These are phyloP conservation scores for Enoplosus armatus DNA, from an alignment of 2,797 vertebrate species.

Conservation along the genomic window DNA sequence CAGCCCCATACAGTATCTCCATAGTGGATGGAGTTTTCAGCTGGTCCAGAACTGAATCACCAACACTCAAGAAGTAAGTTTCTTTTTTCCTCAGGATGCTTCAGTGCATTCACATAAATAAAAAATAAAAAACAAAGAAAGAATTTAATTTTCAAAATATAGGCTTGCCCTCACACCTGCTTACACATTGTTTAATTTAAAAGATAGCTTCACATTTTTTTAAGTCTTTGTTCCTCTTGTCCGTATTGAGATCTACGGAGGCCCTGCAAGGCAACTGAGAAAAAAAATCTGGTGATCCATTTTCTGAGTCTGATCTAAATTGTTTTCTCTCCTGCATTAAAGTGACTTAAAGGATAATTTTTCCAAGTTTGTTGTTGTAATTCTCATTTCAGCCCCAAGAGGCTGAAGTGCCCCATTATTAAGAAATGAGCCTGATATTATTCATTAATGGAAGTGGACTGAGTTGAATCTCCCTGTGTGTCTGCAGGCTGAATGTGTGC, in stretches of 20 bases:
- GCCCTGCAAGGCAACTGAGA: too few species aligned
- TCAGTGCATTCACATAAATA: not conserved
- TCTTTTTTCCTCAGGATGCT: not conserved
- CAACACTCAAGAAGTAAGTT: slow-evolving; percentile 86
- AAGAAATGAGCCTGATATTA: not conserved
- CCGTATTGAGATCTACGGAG: too few species aligned
- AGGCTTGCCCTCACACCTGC: not conserved
- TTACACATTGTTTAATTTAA: not conserved
- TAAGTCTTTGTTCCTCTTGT: too few species aligned
- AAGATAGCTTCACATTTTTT: not conserved
- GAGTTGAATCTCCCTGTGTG: slow-evolving; percentile 10
- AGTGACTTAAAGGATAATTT: too few species aligned
- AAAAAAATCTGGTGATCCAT: too few species aligned
- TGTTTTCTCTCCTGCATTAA: too few species aligned
- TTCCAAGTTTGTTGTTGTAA: too few species aligned
- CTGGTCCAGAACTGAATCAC: slow-evolving; percentile 90
- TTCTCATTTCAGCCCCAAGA: too few species aligned
- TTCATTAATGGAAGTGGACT: not conserved
- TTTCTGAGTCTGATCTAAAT: too few species aligned
- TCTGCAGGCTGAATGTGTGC: slow-evolving; percentile 88
- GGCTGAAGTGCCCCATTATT: too few species aligned
- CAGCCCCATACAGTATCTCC: slow-evolving; percentile 87
- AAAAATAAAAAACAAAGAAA: not conserved
- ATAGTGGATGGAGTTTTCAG: slow-evolving; percentile 91
- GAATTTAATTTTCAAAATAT: not conserved